Base-by-base conservation (phyloP, 1,140 invertebrate genomes). In the Cataglyphis hispanica region DNA sequence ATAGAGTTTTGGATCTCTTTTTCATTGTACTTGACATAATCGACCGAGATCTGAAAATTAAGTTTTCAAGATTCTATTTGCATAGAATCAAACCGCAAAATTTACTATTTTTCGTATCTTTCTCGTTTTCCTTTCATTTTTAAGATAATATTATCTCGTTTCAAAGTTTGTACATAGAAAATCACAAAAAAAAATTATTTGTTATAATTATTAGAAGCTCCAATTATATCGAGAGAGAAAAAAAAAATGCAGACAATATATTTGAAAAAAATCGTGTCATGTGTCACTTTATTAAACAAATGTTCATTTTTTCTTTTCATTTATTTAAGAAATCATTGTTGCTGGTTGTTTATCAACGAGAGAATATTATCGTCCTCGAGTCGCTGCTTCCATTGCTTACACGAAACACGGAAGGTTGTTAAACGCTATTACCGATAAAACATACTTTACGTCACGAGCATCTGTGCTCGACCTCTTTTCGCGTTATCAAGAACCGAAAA, bases 401-500 rank as follows among this genome's bases (percentile, higher is more conserved):
- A 34, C 56, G 70, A 34, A 72, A 70, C 67, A 60, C 60, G 60
- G 46, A 77, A 66, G 70, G 19, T 16, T 50, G 63, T 76, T 74
- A 74, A 74, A 75, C 86, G 78, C 66, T 89, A 89, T 84, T 69
- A 25, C 58, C 40, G 8, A 22, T 53, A 58, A 86, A 77, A 63
- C 64, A 78, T 56, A 90, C 11, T 85, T 58, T 34, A 56, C 34
- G 88, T 85, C 78, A 76, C 56, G 74, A 80, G 74, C 85, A 89
- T 90, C 87, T 87, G 85, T 43, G 50, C 78, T 70, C 50, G 66
- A 70, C 50, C 80, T 89, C 75, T 60, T 80, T 86, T 63, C 60
- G 78, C 64, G 86, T 89, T 89, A 89, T 86, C 69, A 64, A 85
- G 72, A 77, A 34, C 43, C 66, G 37, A 81, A 81, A 81, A 81